A percentile compares a stretch with the other conserved stretches of the same genome.
Evolutionary conservation across 2,797 vertebrate species (phyloP).

Genomic region (Bradypodion ventrale): DNA sequence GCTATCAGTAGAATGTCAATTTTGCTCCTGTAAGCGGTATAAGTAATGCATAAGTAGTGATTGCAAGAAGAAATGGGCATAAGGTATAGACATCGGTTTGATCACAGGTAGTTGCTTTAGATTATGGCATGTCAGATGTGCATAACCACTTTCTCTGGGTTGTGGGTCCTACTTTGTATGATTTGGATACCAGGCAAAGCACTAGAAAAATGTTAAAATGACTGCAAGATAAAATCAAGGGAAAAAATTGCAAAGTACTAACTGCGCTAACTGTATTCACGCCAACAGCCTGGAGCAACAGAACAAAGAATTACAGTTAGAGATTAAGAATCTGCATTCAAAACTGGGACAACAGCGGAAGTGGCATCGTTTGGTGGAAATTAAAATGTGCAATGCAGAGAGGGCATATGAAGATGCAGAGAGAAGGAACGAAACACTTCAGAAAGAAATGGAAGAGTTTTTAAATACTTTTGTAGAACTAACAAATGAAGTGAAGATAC

Average conservation of each 20-base stretch:
- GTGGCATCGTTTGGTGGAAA: conserved; percentile 72
- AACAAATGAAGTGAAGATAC: conserved; percentile 75
- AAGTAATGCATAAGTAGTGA: background rate
- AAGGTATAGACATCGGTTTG: background rate
- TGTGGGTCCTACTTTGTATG: conserved; percentile 15
- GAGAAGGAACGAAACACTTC: conserved; percentile 72
- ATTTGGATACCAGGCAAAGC: background rate
- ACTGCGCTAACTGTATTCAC: background rate
- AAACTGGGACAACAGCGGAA: conserved; percentile 76
- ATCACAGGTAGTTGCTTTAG: background rate
- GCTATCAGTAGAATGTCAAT: background rate
- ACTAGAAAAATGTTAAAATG: conserved; percentile 8
- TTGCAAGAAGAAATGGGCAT: background rate
- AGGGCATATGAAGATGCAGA: conserved; percentile 72
- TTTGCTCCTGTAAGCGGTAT: background rate
- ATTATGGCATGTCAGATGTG: background rate
- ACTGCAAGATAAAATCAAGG: background rate
- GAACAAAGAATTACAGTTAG: conserved; percentile 72
- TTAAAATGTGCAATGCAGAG: conserved; percentile 72
- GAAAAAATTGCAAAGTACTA: background rate
- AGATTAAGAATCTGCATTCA: conserved; percentile 71
- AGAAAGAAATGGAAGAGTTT: conserved; percentile 81
- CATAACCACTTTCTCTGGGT: background rate
- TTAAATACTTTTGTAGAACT: conserved; percentile 81
- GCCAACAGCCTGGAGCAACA: conserved; percentile 77